Conservation (phyloP, 2,888 invertebrate species). For the Deladenus siricidicola region DNA sequence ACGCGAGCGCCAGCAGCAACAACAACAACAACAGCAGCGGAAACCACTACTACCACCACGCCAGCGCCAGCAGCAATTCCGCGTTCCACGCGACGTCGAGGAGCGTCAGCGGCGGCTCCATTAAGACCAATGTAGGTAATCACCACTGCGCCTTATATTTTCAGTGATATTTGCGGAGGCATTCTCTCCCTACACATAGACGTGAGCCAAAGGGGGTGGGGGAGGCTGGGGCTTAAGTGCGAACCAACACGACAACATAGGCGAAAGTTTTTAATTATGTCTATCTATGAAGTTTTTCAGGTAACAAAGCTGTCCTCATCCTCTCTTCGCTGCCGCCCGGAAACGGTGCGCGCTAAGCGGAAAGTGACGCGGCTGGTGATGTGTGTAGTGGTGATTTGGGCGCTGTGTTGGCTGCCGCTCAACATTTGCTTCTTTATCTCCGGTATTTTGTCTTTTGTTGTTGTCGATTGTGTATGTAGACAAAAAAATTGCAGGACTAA, state of each 20-base stretch:
- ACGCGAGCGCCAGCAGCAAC: too few species aligned
- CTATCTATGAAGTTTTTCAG: neutral
- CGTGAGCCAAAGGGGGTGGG: neutral
- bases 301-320: constrained; percentile 5
- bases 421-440: constrained; percentile 63
- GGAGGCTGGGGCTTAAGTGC: too few species aligned
- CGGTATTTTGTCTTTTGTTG: constrained; percentile 19
- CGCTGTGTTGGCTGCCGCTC: constrained; percentile 86
- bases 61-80: neutral
- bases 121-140: neutral
- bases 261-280: too few species aligned
- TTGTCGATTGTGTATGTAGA: neutral
- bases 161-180: too few species aligned
- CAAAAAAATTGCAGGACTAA: constrained; percentile 27
- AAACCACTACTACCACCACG: too few species aligned
- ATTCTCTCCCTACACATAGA: too few species aligned
- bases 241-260: too few species aligned
- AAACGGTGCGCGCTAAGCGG: constrained; percentile 42
- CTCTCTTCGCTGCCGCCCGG: constrained; percentile 39
- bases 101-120: constrained; percentile 7
- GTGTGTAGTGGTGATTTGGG: constrained; percentile 66
- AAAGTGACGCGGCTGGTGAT: constrained; percentile 80
- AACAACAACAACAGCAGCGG: too few species aligned
- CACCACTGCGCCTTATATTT: neutral
- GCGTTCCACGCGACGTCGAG: neutral